phyloP scores from a whole-genome alignment of 2,888 invertebrate species.

The Esperia sulphurella region DNA sequence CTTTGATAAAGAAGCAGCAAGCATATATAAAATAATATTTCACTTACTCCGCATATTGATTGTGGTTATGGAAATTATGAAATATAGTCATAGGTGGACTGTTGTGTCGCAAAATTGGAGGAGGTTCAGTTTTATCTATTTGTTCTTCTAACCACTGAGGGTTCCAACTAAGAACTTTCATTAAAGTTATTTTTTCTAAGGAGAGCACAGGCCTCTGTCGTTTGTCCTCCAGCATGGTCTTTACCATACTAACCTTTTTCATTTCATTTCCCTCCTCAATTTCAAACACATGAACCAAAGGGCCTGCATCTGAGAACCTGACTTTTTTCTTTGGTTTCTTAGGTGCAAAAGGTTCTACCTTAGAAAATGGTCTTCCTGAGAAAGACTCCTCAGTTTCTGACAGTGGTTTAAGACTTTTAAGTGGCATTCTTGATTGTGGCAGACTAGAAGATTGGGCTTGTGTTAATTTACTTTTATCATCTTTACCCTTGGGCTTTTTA shows the following conservation, averaged over 20 bases:
- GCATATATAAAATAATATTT: too few relatives aligned
- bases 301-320: constrained; percentile 44
- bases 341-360: constrained; percentile 43
- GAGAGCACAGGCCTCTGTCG: constrained; percentile 51
- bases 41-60: constrained; percentile 80
- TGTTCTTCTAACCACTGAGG: constrained; percentile 83
- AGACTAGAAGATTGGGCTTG: constrained; percentile 4
- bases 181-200: constrained; percentile 67
- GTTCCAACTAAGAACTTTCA: constrained; percentile 82
- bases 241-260: constrained; percentile 54
- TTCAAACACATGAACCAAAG: constrained; percentile 45
- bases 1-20: too few relatives aligned
- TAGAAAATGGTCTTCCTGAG: constrained; percentile 50
- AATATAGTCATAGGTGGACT: constrained; percentile 74
- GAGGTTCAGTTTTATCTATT: constrained; percentile 62
- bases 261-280: constrained; percentile 62
- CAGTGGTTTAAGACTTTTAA: constrained; percentile 46
- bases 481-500: constrained; percentile 2
- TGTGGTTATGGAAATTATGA: constrained; percentile 73
- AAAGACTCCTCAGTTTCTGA: constrained; percentile 36
- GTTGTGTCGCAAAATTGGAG: constrained; percentile 73
- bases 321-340: constrained; percentile 50
- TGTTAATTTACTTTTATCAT: constrained; percentile 4
- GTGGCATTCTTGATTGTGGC: constrained; percentile 33
- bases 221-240: constrained; percentile 38